Evolutionary conservation across 1,140 invertebrate species (phyloP).

Genomic region (Drosophila nigrodunni): DNA sequence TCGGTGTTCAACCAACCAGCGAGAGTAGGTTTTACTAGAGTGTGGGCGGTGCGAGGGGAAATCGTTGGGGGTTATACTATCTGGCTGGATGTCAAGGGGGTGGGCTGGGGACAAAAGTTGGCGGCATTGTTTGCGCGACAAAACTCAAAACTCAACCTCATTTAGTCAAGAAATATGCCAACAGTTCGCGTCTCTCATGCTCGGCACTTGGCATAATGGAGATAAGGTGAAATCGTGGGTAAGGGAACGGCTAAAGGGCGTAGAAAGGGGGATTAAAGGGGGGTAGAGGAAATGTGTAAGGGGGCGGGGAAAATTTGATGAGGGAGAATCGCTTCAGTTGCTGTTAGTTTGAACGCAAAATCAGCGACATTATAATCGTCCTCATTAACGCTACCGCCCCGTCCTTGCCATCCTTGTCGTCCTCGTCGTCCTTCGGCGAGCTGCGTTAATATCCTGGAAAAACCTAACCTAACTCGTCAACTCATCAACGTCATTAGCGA

Average conservation of each 20-base stretch:
- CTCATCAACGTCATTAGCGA: slow-evolving; percentile 82
- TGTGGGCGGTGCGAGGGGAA: not conserved
- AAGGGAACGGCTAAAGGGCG: slow-evolving; percentile 9
- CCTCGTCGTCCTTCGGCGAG: slow-evolving; percentile 23
- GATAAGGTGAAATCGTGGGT: slow-evolving; percentile 23
- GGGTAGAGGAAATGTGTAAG: no score
- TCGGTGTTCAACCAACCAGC: slow-evolving; percentile 30
- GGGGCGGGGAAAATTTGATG: slow-evolving; percentile 9
- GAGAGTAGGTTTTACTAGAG: not conserved
- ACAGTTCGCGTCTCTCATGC: slow-evolving; percentile 40
- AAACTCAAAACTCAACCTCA: slow-evolving; percentile 75
- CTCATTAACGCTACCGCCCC: slow-evolving; percentile 67
- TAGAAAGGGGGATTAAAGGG: not conserved
- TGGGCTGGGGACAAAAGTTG: slow-evolving; percentile 20
- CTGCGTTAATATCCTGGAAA: slow-evolving; percentile 79
- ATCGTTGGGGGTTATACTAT: not conserved
- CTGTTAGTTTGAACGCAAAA: slow-evolving; percentile 80
- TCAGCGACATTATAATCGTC: slow-evolving; percentile 83
- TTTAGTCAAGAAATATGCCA: slow-evolving; percentile 77
- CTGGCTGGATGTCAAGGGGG: not conserved
- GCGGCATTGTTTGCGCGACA: slow-evolving; percentile 73
- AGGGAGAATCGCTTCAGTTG: slow-evolving; percentile 53
- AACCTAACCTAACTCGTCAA: slow-evolving; percentile 81
- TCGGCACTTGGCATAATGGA: slow-evolving; percentile 73
- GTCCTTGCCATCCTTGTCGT: not conserved